A percentile compares a stretch with the other conserved stretches of the same genome.
Conservation (phyloP, 2,797 vertebrate genomes). For the Pseudochirops corinnae region DNA sequence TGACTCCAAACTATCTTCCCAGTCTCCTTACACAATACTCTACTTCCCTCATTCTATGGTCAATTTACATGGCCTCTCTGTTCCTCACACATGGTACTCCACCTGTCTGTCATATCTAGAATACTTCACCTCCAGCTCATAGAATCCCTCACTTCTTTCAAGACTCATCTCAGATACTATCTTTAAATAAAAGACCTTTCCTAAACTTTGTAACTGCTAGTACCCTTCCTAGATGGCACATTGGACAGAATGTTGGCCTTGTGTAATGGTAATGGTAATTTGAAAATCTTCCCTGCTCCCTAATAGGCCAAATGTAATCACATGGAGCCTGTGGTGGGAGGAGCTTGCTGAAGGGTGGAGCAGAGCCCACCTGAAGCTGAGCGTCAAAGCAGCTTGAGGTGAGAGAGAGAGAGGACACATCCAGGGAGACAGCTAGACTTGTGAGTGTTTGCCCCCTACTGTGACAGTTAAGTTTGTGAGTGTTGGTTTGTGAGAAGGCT, state of each 20-base stretch:
- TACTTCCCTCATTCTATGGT: background rate
- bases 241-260: background rate
- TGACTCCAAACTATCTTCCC: background rate
- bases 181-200: background rate
- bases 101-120: background rate
- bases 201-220: background rate
- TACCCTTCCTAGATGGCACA: background rate
- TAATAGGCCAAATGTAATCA: no score
- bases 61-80: background rate
- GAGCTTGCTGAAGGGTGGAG: no score
- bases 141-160: background rate
- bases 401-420: no score
- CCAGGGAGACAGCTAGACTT: no score
- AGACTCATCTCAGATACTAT: background rate
- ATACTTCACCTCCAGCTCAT: background rate
- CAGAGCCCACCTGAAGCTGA: no score
- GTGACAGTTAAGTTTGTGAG: no score
- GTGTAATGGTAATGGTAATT: no score
- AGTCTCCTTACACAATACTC: background rate
- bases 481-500: no score
- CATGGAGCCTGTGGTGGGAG: no score
- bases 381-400: no score
- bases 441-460: no score
- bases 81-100: background rate
- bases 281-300: no score